These are phyloP conservation scores for Ibidorhyncha struthersii DNA, from an alignment of 2,113 vertebrate species.

Conservation along the genomic window DNA sequence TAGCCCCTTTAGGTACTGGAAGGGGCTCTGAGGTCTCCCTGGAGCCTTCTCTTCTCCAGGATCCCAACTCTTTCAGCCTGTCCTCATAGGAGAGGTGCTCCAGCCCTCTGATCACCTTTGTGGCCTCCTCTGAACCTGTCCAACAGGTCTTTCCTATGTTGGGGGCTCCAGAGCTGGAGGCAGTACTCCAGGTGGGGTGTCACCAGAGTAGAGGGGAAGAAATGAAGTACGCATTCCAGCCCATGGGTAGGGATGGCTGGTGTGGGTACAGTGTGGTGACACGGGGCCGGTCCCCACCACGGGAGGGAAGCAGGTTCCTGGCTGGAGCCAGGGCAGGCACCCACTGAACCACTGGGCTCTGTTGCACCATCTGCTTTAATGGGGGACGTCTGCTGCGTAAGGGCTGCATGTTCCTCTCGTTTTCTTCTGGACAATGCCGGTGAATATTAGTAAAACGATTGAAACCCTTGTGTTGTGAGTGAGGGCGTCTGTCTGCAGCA, in stretches of 20 bases:
- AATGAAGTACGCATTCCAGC: not conserved
- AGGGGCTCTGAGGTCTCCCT: too few species aligned
- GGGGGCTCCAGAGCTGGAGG: too few species aligned
- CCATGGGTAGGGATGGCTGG: not conserved
- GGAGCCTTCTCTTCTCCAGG: too few species aligned
- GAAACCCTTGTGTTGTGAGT: not conserved
- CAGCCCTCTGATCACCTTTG: too few species aligned
- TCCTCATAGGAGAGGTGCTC: too few species aligned
- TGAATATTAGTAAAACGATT: not conserved
- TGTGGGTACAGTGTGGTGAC: not conserved
- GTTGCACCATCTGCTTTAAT: not conserved
- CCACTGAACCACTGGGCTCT: not conserved
- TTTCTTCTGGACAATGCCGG: not conserved
- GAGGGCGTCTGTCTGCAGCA: not conserved
- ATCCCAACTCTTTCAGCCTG: too few species aligned
- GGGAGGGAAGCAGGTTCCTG: too few species aligned
- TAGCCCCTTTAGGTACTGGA: too few species aligned
- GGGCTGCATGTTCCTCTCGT: rapidly evolving
- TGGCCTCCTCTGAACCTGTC: too few species aligned
- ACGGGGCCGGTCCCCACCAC: not conserved
- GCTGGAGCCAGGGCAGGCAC: not conserved
- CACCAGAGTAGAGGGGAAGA: too few species aligned
- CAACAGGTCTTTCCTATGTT: too few species aligned
- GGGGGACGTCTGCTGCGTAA: not conserved
- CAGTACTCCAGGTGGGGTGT: too few species aligned